Base-by-base conservation (phyloP, 2,888 invertebrate genomes). In the Seladonia tumulorum region DNA sequence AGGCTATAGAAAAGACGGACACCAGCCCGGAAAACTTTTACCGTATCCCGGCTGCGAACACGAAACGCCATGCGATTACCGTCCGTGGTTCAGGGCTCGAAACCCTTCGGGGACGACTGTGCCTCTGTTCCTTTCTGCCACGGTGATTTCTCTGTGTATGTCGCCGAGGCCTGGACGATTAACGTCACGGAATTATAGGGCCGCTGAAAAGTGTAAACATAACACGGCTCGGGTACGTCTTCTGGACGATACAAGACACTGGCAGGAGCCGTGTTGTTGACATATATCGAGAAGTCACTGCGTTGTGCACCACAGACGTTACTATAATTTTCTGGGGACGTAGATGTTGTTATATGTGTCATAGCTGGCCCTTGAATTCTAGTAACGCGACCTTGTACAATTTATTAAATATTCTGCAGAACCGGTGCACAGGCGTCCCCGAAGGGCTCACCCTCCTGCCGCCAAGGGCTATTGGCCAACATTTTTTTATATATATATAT, bases 51-150 rank as follows among this genome's bases (percentile, higher is more conserved):
- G 66, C 66, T 68, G 18, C 25, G 66, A 66, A 66, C 35, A 66
- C 35, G 66, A 29, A 60, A 60, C 57, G 57, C 57, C n/a, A 35
- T n/a, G 57, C 57, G n/a, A 57, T 57, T 57, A 57, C 57, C 57
- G 35, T n/a, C n/a, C n/a, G 57, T n/a, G n/a, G n/a, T 57, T 57
- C 57, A 57, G 57, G n/a, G 57, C 1, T 57, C n/a, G 0, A 57
- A n/a, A 8, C 57, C n/a, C 57, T 57, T n/a, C 57, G n/a, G 57
- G 12, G 57, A 57, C 57, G 57, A 57, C n/a, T 57, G 57, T 57
- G 57, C n/a, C 57, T 10, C 57, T 10, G 57, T n/a, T n/a, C 57
- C 57, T 57, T 57, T n/a, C n/a, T 57, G 57, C 35, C 35, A 35
- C 35, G 35, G 35, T 35, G 35, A 35, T 5, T 35, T 35, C 35